phyloP scores from a whole-genome alignment of 1,140 invertebrate species.

The Drosophila kepulauana region DNA sequence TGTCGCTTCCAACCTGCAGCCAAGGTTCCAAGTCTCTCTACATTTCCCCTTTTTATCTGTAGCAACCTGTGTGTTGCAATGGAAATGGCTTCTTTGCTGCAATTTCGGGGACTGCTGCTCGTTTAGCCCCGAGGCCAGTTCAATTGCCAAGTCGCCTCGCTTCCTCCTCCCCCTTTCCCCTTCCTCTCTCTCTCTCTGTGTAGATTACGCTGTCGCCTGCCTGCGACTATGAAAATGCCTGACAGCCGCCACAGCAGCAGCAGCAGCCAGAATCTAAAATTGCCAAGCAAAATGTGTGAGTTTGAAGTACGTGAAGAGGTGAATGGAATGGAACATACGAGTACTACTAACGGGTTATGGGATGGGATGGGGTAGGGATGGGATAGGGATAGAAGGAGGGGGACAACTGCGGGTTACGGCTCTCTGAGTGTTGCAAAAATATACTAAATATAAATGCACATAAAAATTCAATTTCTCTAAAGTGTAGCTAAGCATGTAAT shows the following conservation, averaged over 20 bases:
- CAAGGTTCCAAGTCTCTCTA: conserved; percentile 1
- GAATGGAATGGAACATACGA: background rate
- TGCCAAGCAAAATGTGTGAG: conserved; percentile 43
- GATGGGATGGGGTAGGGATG: conserved; percentile 3
- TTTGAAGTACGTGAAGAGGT: conserved; percentile 15
- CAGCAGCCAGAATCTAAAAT: conserved; percentile 45
- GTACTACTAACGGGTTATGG: conserved; percentile 5
- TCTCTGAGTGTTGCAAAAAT: conserved; percentile 64
- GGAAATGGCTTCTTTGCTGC: conserved; percentile 26
- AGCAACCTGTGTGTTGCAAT: background rate
- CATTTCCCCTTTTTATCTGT: too few relatives aligned
- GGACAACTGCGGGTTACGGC: conserved; percentile 2
- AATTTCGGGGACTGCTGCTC: conserved; percentile 6
- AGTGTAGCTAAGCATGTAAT: conserved; percentile 83
- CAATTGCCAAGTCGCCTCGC: conserved; percentile 31
- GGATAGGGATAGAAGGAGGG: background rate
- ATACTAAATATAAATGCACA: conserved; percentile 83
- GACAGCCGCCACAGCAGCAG: conserved; percentile 44
- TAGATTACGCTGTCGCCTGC: conserved; percentile 70
- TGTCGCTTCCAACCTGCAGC: conserved; percentile 40
- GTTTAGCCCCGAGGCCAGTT: conserved; percentile 43
- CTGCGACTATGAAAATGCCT: conserved; percentile 67
- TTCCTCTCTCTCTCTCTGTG: conserved; percentile 25
- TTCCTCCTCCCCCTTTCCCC: background rate
- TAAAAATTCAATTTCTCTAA: conserved; percentile 84